These are phyloP conservation scores for Minunthozetes semirufus DNA, from an alignment of 2,888 invertebrate species.

Conservation along the genomic window DNA sequence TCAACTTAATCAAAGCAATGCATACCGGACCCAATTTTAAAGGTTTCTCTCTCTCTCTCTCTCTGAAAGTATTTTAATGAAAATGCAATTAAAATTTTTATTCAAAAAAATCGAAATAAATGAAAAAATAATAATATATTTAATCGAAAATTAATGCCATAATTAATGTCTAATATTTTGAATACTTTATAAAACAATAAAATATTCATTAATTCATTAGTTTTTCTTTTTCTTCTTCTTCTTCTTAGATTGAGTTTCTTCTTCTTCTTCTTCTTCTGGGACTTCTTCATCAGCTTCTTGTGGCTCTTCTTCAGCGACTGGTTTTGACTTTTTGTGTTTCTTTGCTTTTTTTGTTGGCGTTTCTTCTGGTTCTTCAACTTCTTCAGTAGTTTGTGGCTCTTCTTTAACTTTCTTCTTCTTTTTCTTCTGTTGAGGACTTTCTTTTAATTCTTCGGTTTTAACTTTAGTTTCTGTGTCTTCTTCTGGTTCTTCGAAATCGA, in stretches of 20 bases:
- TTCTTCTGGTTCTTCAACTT: neutral
- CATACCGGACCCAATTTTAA: too few relatives aligned
- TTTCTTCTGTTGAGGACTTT: slow-evolving; percentile 37
- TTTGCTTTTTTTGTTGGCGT: slow-evolving; percentile 28
- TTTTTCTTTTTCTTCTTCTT: slow-evolving; percentile 11
- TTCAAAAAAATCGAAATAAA: neutral
- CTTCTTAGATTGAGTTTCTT: neutral
- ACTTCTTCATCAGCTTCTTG: slow-evolving; percentile 31
- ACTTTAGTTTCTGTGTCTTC: slow-evolving; percentile 50
- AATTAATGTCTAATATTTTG: too few relatives aligned
- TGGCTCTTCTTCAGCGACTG: slow-evolving; percentile 40
- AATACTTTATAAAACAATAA: too few relatives aligned
- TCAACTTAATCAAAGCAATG: too few relatives aligned
- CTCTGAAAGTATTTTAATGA: too few relatives aligned
- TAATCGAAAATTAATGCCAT: neutral
- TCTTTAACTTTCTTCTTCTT: slow-evolving; percentile 35
- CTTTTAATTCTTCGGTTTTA: slow-evolving; percentile 48
- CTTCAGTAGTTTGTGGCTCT: neutral
- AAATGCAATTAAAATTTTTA: neutral
- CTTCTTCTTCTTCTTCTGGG: neutral
- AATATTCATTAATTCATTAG: too few relatives aligned
- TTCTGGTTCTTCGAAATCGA: slow-evolving; percentile 43
- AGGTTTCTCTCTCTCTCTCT: too few relatives aligned
- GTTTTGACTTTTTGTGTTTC: slow-evolving; percentile 41
- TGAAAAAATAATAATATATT: too few relatives aligned